Evolutionary conservation across 2,113 vertebrate species (phyloP).

Genomic region (Sceloporus tristichus): DNA sequence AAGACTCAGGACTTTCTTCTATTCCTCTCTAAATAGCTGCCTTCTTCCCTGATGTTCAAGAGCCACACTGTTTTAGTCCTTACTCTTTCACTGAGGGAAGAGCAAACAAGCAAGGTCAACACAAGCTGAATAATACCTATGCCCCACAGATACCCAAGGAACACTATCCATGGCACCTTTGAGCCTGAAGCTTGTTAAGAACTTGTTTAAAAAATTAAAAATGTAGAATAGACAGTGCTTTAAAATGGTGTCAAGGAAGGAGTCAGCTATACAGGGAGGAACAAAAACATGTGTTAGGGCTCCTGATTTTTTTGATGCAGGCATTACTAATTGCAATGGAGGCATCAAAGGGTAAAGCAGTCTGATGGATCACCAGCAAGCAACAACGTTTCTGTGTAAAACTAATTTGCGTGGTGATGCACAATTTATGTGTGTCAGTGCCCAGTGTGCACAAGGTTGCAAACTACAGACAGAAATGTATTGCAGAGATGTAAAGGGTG

Average conservation of each 20-base stretch:
- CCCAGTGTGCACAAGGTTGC: neutral
- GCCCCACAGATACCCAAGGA: neutral
- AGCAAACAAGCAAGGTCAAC: neutral
- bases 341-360: conserved; percentile 2
- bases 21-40: neutral
- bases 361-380: neutral
- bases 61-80: neutral
- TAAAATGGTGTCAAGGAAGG: neutral
- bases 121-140: neutral
- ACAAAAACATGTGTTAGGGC: neutral
- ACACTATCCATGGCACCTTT: neutral
- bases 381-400: neutral
- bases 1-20: neutral
- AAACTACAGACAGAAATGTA: neutral
- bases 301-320: neutral
- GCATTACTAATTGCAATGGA: neutral
- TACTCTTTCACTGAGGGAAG: neutral
- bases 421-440: neutral
- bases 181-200: neutral
- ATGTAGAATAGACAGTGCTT: neutral
- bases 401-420: neutral
- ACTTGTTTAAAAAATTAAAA: neutral
- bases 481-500: neutral
- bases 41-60: neutral
- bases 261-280: neutral